These are phyloP conservation scores for Phalloptychus januarius DNA, from an alignment of 2,797 vertebrate genomes.

Conservation along the genomic window DNA sequence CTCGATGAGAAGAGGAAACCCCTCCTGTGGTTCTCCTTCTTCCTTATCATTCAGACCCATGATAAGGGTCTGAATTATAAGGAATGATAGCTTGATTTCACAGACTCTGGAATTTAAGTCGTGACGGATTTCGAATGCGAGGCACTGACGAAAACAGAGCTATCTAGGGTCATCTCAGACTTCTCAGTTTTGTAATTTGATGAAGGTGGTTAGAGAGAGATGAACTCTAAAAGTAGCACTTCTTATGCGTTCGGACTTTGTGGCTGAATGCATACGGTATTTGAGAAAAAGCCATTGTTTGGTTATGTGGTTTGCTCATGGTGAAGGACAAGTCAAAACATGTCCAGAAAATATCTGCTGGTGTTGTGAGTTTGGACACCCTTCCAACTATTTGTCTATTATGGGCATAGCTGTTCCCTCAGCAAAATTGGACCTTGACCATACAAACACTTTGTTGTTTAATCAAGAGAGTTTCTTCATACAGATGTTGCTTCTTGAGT, in stretches of 20 bases:
- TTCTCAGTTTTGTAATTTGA: conserved; percentile 38
- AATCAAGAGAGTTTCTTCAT: not conserved
- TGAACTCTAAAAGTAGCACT: not conserved
- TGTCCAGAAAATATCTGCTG: not conserved
- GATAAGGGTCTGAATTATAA: too few relatives aligned
- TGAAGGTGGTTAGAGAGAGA: conserved; percentile 25
- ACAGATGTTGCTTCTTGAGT: not conserved
- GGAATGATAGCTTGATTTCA: conserved; percentile 76
- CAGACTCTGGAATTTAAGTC: conserved; percentile 59
- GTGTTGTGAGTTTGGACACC: not conserved
- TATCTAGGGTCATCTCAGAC: conserved; percentile 50
- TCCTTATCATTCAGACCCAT: conserved; percentile 66
- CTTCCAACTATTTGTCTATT: not conserved
- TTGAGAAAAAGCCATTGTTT: not conserved
- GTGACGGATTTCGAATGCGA: conserved; percentile 58
- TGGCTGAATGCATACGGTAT: not conserved
- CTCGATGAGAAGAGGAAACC: conserved; percentile 68
- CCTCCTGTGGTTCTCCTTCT: conserved; percentile 55
- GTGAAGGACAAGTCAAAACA: not conserved
- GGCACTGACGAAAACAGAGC: conserved; percentile 61
- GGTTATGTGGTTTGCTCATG: not conserved
- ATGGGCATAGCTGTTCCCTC: not conserved
- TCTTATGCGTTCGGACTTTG: not conserved
- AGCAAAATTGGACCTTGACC: not conserved
- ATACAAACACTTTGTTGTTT: not conserved